Percentiles rank a stretch among this genome's conserved stretches.
Conservation (phyloP, 2,113 vertebrate genomes). For the Gymnocephalus cernua region DNA sequence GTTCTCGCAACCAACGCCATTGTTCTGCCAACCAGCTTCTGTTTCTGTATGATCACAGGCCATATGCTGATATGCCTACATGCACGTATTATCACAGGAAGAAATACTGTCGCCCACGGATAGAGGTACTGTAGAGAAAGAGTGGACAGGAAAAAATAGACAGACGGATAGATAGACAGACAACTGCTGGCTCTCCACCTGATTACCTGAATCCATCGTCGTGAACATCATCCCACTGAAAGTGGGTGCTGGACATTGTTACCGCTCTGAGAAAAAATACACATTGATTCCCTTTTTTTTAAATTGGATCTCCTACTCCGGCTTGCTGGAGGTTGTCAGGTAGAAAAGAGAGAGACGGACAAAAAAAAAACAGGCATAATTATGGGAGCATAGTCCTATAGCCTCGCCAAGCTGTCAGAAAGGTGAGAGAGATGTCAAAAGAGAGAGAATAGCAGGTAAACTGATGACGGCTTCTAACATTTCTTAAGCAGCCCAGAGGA, state of each 20-base stretch:
- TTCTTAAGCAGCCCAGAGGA: slow-evolving; percentile 43
- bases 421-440: slow-evolving; percentile 21
- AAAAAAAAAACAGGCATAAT: slow-evolving; percentile 30
- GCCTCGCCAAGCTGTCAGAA: slow-evolving; percentile 32
- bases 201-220: neutral
- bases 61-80: slow-evolving; percentile 72
- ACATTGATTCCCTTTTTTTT: slow-evolving; percentile 28
- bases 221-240: slow-evolving; percentile 7
- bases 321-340: slow-evolving; percentile 35
- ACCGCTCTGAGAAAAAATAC: slow-evolving; percentile 15
- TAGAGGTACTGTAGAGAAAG: neutral
- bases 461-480: slow-evolving; percentile 36
- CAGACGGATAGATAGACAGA: slow-evolving; percentile 7
- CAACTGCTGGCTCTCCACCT: neutral
- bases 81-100: slow-evolving; percentile 10
- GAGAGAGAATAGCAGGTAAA: slow-evolving; percentile 34
- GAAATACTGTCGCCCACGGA: slow-evolving; percentile 54
- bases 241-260: slow-evolving; percentile 37
- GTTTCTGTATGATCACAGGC: slow-evolving; percentile 57
- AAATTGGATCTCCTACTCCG: slow-evolving; percentile 48
- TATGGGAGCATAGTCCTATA: slow-evolving; percentile 38
- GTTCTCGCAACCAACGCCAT: slow-evolving; percentile 55
- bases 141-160: neutral
- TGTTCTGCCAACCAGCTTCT: slow-evolving; percentile 49
- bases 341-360: slow-evolving; percentile 13